Percentiles rank a stretch among this genome's conserved stretches.
Evolutionary conservation across 2,888 invertebrate genomes (phyloP).

Genomic region (Acheta domesticus): DNA sequence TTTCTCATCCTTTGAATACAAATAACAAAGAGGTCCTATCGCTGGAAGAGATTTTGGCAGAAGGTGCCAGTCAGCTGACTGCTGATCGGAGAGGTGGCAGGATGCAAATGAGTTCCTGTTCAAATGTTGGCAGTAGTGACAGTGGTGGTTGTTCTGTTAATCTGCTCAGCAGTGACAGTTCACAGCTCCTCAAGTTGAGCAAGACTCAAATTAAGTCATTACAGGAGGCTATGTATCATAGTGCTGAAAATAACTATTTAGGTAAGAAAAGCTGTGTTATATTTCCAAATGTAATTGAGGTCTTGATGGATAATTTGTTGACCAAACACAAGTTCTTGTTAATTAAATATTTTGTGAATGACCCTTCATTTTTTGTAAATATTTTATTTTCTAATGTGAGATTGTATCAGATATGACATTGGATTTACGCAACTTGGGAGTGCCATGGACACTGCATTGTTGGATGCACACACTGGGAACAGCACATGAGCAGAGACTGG

Average conservation of each 20-base stretch:
- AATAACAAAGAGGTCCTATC: slow-evolving; percentile 73
- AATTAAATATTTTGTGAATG: background rate
- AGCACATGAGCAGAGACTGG: slow-evolving; percentile 78
- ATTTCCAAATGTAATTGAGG: background rate
- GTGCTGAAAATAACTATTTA: slow-evolving; percentile 85
- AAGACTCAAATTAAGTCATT: slow-evolving; percentile 80
- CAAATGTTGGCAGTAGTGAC: slow-evolving; percentile 21
- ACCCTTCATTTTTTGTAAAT: background rate
- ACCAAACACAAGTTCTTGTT: background rate
- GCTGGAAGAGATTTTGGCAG: slow-evolving; percentile 85
- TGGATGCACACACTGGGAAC: slow-evolving; percentile 88
- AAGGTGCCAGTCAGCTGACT: slow-evolving; percentile 56
- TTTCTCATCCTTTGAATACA: slow-evolving; percentile 68
- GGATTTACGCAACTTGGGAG: slow-evolving; percentile 78
- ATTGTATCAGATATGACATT: slow-evolving; percentile 70
- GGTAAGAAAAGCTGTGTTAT: slow-evolving; percentile 50
- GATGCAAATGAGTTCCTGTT: slow-evolving; percentile 39
- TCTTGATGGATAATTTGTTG: too few relatives aligned
- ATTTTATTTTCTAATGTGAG: too few relatives aligned
- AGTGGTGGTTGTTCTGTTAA: slow-evolving; percentile 41
- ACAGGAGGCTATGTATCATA: slow-evolving; percentile 92
- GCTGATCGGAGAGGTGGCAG: slow-evolving; percentile 41
- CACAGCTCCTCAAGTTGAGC: slow-evolving; percentile 56
- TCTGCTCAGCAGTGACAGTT: slow-evolving; percentile 44
- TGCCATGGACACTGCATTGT: slow-evolving; percentile 88